Base-by-base conservation (phyloP, 2,888 invertebrate genomes). In the Hirtodrosophila confusa region DNA sequence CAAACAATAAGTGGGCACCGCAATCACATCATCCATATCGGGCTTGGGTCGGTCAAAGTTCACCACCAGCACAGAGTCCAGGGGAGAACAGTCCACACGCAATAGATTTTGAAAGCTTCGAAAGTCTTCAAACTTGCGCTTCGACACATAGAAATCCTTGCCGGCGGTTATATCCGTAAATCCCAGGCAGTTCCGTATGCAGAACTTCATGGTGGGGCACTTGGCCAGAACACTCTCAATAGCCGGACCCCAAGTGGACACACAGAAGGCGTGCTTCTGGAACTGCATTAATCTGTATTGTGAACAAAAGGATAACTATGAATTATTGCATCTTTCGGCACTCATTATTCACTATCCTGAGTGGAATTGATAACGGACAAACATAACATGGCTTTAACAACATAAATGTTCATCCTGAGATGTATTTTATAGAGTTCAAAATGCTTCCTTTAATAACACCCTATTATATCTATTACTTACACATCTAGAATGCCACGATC, bases 141-240 rank as follows among this genome's bases (percentile, higher is more conserved):
- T 89, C 0, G 90, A 89, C 17, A 90, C 84, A 48, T 80, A 78
- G 49, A 91, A 91, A 44, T 90, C 89, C 36, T 71, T 89, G 75
- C 92, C 90, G 5, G 73, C 76, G 0, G 94, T 94, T 17, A 93
- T 91, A 60, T 95, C 95, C 65, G 93, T 93, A 36, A 94, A 92
- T 3, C 93, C 93, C 31, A 95, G 88, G 2, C 92, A 92, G 4
- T 94, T 94, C 0, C 93, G 93, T 74, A 94, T 93, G 0, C 94
- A 93, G 56, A 95, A 93, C 86, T 95, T 95, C 29, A 94, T 92
- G 0, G 94, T 93, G 0, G 94, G 92, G 65, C 94, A 93, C 40
- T 93, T 93, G 3, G 92, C 89, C 66, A 95, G 92, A 10, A 95
- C 92, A 0, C 93, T 91, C 48, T 94, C 93, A 8, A 94, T 90